Evolutionary conservation across 2,797 vertebrate species (phyloP), one percentile per base, ranked within the genome.

Genomic region (Eospalax fontanierii): DNA sequence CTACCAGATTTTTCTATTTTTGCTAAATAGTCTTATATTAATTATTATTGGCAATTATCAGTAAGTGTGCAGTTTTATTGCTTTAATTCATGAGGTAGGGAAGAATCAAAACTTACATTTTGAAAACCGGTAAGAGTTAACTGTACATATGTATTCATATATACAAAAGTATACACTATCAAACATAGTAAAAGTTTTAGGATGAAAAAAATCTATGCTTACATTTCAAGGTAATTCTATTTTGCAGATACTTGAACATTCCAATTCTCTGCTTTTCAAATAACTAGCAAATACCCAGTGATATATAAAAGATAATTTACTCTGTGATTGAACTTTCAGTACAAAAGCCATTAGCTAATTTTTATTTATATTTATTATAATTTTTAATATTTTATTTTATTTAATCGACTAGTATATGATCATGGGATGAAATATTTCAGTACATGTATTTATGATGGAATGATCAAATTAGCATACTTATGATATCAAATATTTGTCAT

Each of bases 1-100:
- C 71, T 46, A 40, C 26, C 59, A 61, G 38, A 84, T 80, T 91
- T 54, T 79, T 87, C n/a, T 59, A 4, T 91, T 86, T 93, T 93
- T 84, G 21, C 16, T 46, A 76, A 46, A 43, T 68, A 54, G 87
- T 83, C 88, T 38, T 73, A 1, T 85, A 35, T 66, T 91, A 83
- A 19, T 82, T 87, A 11, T 84, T 93, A 5, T n/a, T 50, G 28
- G 88, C 28, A 70, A 0, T 95, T 91, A 50, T 88, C 40, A 90
- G 19, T 1, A 54, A 68, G 1, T 87, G 21, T 70, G 61, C 74
- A 10, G 46, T 54, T 81, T 82, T 95, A 59, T 21, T 87, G 6
- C 43, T 79, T 19, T 40, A 14, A 75, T 75, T 43, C 38, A 15
- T 63, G 57, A 87, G 0, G 11, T 10, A 82, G 21, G 24, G 15